Evolutionary conservation across 2,113 vertebrate species (phyloP).

Genomic region (Neogobius melanostomus): DNA sequence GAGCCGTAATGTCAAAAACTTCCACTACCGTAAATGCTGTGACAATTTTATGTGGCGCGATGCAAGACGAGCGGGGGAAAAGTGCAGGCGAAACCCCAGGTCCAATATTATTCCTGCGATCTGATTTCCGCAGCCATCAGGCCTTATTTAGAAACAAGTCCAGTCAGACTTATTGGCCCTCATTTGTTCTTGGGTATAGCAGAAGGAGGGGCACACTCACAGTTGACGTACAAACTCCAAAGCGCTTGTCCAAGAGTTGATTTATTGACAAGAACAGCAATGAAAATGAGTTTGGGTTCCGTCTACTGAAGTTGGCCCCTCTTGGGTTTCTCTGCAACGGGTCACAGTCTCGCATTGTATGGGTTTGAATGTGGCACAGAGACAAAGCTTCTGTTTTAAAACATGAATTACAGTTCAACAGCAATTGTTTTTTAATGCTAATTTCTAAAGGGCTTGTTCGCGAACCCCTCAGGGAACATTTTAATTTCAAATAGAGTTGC

Average conservation of each 20-base stretch:
- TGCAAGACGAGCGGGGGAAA: constrained; percentile 30
- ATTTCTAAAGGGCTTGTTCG: no score
- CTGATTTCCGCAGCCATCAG: constrained; percentile 57
- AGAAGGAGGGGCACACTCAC: constrained; percentile 9
- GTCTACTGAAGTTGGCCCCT: constrained; percentile 12
- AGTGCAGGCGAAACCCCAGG: not conserved
- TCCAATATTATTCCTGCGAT: constrained; percentile 73
- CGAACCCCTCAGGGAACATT: no score
- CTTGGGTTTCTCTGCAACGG: constrained; percentile 34
- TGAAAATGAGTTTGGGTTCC: constrained; percentile 19
- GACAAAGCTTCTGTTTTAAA: not conserved
- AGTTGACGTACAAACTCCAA: constrained; percentile 15
- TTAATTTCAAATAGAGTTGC: no score
- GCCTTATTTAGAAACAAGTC: constrained; percentile 42
- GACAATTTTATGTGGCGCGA: constrained; percentile 56
- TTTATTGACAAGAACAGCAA: constrained; percentile 55
- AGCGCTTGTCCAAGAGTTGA: constrained; percentile 42
- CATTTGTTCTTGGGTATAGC: constrained; percentile 35
- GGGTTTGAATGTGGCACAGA: not conserved
- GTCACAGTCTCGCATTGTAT: constrained; percentile 20
- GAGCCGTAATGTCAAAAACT: constrained; percentile 45
- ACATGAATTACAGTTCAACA: no score
- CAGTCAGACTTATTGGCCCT: constrained; percentile 31
- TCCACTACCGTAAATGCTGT: constrained; percentile 43
- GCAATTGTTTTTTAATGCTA: no score